Percentiles rank a stretch among this genome's conserved stretches.
phyloP scores from a whole-genome alignment of 2,113 vertebrate genomes.

The Oreotrochilus melanogaster region DNA sequence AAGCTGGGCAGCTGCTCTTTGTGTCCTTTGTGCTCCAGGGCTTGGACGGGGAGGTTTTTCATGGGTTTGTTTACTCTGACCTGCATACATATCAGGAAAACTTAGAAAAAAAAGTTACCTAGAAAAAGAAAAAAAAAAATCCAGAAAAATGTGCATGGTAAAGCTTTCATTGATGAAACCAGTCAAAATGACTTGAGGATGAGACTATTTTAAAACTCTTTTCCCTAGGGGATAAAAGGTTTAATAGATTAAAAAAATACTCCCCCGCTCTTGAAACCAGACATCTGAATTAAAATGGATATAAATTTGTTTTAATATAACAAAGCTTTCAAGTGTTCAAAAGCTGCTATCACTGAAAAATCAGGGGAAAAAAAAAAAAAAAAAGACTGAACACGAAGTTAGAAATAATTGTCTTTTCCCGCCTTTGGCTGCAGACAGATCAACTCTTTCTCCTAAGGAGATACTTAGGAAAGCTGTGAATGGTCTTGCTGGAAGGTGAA shows the following conservation, averaged over 20 bases:
- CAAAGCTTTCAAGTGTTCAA: neutral
- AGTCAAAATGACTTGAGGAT: neutral
- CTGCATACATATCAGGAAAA: conserved; percentile 3
- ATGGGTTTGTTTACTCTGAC: conserved; percentile 23
- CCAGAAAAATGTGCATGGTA: neutral
- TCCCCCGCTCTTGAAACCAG: neutral
- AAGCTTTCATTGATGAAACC: neutral
- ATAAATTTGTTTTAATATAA: neutral
- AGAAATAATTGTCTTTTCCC: neutral
- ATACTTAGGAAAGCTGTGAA: neutral
- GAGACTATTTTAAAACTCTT: neutral
- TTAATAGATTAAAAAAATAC: neutral
- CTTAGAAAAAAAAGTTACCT: neutral
- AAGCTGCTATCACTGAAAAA: conserved; percentile 9
- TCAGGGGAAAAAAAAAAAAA: too few species aligned
- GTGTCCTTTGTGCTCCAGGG: conserved; percentile 26
- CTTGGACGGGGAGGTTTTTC: neutral
- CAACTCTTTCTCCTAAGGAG: neutral
- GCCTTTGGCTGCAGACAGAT: neutral
- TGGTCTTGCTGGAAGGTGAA: neutral
- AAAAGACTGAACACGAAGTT: neutral
- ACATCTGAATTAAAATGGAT: neutral
- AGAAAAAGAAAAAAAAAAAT: neutral
- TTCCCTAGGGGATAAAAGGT: neutral
- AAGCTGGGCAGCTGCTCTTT: conserved; percentile 45